Conservation (phyloP, 2,113 vertebrate genomes). For the Cebus imitator region DNA sequence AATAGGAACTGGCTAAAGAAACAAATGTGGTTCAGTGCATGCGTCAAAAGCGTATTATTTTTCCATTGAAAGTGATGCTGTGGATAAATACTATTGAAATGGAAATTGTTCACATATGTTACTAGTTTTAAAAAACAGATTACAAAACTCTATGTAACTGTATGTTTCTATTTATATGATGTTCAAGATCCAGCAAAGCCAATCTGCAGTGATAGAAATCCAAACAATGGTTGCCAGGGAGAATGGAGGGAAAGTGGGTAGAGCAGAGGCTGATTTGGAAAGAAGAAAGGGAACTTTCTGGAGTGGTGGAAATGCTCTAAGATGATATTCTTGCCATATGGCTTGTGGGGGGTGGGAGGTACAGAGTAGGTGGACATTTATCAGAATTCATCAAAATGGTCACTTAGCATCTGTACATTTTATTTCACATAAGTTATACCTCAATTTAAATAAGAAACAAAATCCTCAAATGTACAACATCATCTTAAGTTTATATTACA, state of each 20-base stretch:
- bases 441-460: neutral
- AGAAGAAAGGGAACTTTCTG: neutral
- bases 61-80: neutral
- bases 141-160: neutral
- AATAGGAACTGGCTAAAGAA: neutral
- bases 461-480: neutral
- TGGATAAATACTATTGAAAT: neutral
- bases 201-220: neutral
- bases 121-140: neutral
- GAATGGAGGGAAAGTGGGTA: neutral
- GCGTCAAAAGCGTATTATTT: conserved; percentile 13
- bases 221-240: neutral
- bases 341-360: neutral
- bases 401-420: neutral
- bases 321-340: neutral
- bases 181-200: neutral
- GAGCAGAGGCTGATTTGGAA: neutral
- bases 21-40: neutral
- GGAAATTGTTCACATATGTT: neutral
- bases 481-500: neutral
- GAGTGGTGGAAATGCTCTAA: neutral
- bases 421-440: neutral
- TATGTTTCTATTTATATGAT: neutral
- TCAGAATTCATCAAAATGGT: neutral
- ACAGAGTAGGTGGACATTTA: neutral